Evolutionary conservation across 2,113 vertebrate genomes (phyloP), one percentile per base, ranked within the genome.

Genomic region (Pachyramphus minor): DNA sequence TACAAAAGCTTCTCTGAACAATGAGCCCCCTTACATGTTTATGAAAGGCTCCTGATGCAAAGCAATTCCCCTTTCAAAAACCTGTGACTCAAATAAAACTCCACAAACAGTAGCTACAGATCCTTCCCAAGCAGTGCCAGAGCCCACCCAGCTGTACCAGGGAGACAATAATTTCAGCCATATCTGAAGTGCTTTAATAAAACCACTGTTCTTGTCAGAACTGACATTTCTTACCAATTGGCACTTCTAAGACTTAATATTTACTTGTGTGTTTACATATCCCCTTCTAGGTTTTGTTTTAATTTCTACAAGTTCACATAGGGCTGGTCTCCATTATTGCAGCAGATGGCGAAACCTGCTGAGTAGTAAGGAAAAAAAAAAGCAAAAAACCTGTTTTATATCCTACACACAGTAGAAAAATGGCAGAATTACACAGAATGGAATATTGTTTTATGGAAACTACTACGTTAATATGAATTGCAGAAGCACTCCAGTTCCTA

Each of bases 281-380:
- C 35, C 35, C 23, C 23, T 33, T 67, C 62, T 12, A 59, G 35
- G 35, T 60, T 93, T 83, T 79, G 63, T 37, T 83, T 82, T 76
- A 56, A 59, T 60, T 89, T 79, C 75, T 85, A 11, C 45, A 77
- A 55, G 86, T 44, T 90, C 55, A 66, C 1, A 1, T 15, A 41
- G 22, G 62, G 20, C 59, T 44, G 27, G 31, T 89, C 67, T 93
- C 91, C 27, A 14, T 68, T 75, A 73, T 67, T 63, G 44, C 35
- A 74, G 74, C 90, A 95, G 86, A 92, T 71, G 78, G 74, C 62
- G 87, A 91, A 89, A 94, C 72, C 28, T 91, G 74, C 86, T 92
- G 88, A 95, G 74, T 39, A 76, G 68, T 14, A 75, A 47, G 55
- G 72, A 62, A 92, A 95, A 79, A 84, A 84, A 79, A 94, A 31